Conservation (phyloP, 37 sponge, comb jelly and placozoan genomes). For the Ephydatia muelleri region DNA sequence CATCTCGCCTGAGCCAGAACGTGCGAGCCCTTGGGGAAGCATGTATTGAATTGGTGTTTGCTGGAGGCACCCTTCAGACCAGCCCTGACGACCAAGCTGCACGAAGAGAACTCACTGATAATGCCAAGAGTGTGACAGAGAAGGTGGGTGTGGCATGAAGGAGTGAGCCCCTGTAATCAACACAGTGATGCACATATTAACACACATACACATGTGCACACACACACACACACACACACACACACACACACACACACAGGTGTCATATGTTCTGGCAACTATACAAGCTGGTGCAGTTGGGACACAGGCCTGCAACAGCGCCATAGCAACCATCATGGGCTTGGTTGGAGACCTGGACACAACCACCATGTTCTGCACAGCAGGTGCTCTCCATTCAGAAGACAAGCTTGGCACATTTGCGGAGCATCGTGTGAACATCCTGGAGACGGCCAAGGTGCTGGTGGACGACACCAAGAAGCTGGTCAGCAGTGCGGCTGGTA, state of each 20-base stretch:
- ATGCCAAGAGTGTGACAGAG: slow-evolving; percentile 72
- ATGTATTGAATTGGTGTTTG: slow-evolving; percentile 64
- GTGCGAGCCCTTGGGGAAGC: slow-evolving; percentile 72
- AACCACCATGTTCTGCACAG: slow-evolving; percentile 92
- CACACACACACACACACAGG: slow-evolving; percentile 51
- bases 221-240: slow-evolving; percentile 3
- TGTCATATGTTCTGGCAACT: slow-evolving; percentile 72
- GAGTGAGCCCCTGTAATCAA: neutral
- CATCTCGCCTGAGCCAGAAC: slow-evolving; percentile 37
- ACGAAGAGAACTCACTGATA: slow-evolving; percentile 66
- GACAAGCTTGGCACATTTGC: slow-evolving; percentile 30
- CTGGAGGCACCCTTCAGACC: slow-evolving; percentile 49
- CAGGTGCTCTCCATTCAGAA: slow-evolving; percentile 84
- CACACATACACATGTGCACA: neutral
- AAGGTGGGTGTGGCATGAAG: slow-evolving; percentile 53
- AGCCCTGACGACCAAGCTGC: slow-evolving; percentile 76
- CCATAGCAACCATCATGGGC: slow-evolving; percentile 68
- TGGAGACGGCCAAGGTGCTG: slow-evolving; percentile 78
- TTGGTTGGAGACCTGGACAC: slow-evolving; percentile 97
- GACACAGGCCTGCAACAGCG: slow-evolving; percentile 96
- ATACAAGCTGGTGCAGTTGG: slow-evolving; percentile 88
- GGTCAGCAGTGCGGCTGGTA: slow-evolving; percentile 82
- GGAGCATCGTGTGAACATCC: slow-evolving; percentile 58
- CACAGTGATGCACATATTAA: neutral
- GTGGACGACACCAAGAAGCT: slow-evolving; percentile 93